These are phyloP conservation scores for Phainopepla nitens DNA, from an alignment of 2,113 vertebrate species.

Conservation along the genomic window DNA sequence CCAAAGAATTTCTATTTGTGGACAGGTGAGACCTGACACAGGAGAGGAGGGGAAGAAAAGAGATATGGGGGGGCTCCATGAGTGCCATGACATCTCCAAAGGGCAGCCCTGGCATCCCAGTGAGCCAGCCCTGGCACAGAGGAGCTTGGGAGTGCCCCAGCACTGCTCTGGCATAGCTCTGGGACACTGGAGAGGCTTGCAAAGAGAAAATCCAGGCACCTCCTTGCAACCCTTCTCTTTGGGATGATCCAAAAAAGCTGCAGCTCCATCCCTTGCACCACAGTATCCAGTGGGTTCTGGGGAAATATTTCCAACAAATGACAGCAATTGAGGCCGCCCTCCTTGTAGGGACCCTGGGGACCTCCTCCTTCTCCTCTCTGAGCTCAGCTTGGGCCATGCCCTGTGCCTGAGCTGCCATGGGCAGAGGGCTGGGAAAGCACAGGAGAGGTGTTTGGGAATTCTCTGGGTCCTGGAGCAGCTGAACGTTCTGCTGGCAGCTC, in stretches of 20 bases:
- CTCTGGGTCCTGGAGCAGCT: neutral
- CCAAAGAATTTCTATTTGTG: neutral
- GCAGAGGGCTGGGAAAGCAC: neutral
- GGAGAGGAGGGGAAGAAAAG: neutral
- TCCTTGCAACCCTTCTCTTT: neutral
- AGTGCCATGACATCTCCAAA: neutral
- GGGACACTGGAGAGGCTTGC: neutral
- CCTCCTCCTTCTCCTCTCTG: neutral
- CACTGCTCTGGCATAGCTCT: neutral
- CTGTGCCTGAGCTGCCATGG: neutral
- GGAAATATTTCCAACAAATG: neutral
- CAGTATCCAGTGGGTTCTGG: accelerated
- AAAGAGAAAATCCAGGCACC: neutral
- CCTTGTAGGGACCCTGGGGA: neutral
- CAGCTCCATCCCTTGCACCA: neutral
- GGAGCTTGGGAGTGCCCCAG: neutral
- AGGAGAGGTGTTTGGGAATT: neutral
- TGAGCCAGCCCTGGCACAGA: neutral
- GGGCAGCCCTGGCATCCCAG: neutral
- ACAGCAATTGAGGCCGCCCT: neutral
- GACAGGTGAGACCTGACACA: neutral
- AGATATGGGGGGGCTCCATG: accelerated
- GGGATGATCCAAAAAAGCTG: neutral
- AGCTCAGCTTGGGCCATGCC: neutral
- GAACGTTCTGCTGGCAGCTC: neutral